Percentiles rank a stretch among this genome's conserved stretches.
Conservation (phyloP, 2,113 vertebrate species). For the Thryonomys swinderianus region DNA sequence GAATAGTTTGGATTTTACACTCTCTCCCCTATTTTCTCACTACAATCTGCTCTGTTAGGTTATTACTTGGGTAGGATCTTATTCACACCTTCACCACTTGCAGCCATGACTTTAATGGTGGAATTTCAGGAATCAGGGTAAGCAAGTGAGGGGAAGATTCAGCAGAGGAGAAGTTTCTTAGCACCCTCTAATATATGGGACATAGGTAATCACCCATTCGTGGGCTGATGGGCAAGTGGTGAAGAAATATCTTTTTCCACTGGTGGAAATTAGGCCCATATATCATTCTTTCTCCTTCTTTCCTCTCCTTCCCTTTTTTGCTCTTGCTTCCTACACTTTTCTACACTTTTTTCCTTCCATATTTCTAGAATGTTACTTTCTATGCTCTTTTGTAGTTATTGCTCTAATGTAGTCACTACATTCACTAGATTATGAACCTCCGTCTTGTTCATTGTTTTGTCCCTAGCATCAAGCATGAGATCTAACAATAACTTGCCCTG, state of each 20-base stretch:
- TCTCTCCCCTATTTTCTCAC: background rate
- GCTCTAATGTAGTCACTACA: too few relatives aligned
- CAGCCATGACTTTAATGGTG: background rate
- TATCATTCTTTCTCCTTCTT: background rate
- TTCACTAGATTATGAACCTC: background rate
- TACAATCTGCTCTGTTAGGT: background rate
- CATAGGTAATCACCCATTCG: background rate
- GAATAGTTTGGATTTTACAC: background rate
- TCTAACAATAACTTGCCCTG: background rate
- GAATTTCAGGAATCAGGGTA: slow-evolving; percentile 46
- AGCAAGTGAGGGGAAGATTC: background rate
- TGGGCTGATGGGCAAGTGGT: background rate
- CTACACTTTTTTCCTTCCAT: too few relatives aligned
- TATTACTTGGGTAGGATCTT: slow-evolving; percentile 37
- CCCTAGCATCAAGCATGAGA: background rate
- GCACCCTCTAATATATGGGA: background rate
- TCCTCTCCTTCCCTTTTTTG: background rate
- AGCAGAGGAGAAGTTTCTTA: background rate
- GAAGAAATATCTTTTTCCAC: background rate
- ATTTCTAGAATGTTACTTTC: background rate
- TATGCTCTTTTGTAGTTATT: background rate
- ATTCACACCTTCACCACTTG: background rate
- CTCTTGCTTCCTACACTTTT: background rate
- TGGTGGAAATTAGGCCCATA: background rate
- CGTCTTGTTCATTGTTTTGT: background rate